Percentiles rank a stretch among this genome's conserved stretches.
Conservation (phyloP, 1,140 invertebrate genomes). For the Triops longicaudatus region DNA sequence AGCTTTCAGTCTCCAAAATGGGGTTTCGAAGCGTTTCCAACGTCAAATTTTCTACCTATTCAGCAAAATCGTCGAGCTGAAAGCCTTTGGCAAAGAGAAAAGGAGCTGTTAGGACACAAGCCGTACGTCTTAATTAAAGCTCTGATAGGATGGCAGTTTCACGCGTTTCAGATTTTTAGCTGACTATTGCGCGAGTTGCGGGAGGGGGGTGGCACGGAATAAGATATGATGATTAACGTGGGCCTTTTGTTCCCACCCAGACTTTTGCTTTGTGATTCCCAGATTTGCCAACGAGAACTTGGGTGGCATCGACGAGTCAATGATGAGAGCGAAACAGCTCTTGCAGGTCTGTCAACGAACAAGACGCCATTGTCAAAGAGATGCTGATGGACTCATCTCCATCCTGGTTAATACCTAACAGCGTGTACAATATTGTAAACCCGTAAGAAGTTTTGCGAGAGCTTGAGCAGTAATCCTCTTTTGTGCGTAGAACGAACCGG, state of each 20-base stretch:
- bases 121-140: neutral
- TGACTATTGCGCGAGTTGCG: neutral
- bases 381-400: neutral
- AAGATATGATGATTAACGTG: neutral
- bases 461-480: conserved; percentile 6
- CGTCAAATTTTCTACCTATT: conserved; percentile 3
- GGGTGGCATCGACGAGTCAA: neutral
- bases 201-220: neutral
- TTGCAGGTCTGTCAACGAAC: neutral
- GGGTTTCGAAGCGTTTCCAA: neutral
- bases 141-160: neutral
- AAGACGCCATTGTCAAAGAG: neutral
- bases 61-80: neutral
- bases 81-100: neutral
- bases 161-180: neutral
- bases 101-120: conserved; percentile 2
- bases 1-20: neutral
- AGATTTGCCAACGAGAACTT: neutral
- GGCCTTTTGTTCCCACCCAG: neutral
- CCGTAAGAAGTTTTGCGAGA: neutral
- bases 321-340: neutral
- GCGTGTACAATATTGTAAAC: neutral
- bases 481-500: neutral
- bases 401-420: conserved; percentile 5
- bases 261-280: neutral